phyloP scores from a whole-genome alignment of 2,888 invertebrate genomes.

The Sesia bembeciformis region DNA sequence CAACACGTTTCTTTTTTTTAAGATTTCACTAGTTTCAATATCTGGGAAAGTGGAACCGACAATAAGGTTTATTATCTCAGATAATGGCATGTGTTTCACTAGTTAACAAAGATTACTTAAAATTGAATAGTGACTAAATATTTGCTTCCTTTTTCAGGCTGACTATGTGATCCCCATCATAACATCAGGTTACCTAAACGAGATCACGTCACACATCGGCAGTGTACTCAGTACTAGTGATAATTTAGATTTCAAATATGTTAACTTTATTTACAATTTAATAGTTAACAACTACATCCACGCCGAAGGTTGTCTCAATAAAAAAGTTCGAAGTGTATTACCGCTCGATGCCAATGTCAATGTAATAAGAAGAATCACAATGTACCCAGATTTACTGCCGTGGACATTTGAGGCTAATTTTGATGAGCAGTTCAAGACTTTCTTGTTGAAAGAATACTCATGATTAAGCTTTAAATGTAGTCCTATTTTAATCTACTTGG shows the following conservation, averaged over 20 bases:
- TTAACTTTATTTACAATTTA: constrained; percentile 60
- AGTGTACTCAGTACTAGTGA: constrained; percentile 48
- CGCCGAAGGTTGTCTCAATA: constrained; percentile 60
- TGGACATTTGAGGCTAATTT: constrained; percentile 63
- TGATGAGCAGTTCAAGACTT: constrained; percentile 17
- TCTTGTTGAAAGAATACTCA: background rate
- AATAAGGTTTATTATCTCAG: no score
- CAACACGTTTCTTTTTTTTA: no score
- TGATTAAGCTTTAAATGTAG: background rate
- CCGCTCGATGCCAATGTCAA: constrained; percentile 45
- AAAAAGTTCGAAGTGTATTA: constrained; percentile 62
- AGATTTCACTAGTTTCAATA: no score
- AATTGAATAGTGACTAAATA: no score
- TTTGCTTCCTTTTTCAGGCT: constrained; percentile 42
- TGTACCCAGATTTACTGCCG: constrained; percentile 63
- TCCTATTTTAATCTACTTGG: background rate
- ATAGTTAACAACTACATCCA: constrained; percentile 62
- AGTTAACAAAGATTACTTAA: no score
- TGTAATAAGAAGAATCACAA: constrained; percentile 39
- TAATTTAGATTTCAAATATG: constrained; percentile 65
- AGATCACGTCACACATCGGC: constrained; percentile 46
- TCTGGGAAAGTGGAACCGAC: no score
- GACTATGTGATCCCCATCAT: constrained; percentile 72
- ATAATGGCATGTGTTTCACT: no score
- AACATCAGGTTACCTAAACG: constrained; percentile 63